phyloP scores from a whole-genome alignment of 2,113 vertebrate species.

The Ginglymostoma cirratum region DNA sequence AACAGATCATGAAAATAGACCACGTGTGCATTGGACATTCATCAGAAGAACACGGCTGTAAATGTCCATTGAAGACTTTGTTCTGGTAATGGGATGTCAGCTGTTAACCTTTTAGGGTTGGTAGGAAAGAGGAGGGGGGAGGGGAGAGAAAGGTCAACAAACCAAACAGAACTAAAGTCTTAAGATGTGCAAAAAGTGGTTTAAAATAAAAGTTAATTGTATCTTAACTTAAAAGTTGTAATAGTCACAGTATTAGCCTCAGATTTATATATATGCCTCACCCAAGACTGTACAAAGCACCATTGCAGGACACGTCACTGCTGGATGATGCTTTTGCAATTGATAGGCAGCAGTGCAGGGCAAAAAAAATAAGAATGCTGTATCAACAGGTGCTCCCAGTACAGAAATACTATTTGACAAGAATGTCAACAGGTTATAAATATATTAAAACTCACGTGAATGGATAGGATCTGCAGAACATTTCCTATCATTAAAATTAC shows the following conservation, averaged over 20 bases:
- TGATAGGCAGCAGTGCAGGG: constrained; percentile 36
- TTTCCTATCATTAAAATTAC: constrained; percentile 37
- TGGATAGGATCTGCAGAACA: constrained; percentile 32
- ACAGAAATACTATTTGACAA: constrained; percentile 36
- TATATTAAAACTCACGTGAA: constrained; percentile 37
- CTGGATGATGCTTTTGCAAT: constrained; percentile 32
- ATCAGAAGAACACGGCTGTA: constrained; percentile 46
- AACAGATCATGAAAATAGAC: constrained; percentile 42
- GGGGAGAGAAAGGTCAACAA: not conserved
- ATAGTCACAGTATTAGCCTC: constrained; percentile 36
- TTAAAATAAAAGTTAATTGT: constrained; percentile 45
- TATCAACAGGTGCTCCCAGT: constrained; percentile 35
- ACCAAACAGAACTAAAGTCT: constrained; percentile 27
- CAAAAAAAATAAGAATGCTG: constrained; percentile 30
- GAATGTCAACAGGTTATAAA: constrained; percentile 37
- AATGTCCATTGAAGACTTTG: constrained; percentile 25
- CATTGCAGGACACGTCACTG: constrained; percentile 42
- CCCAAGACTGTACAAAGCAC: constrained; percentile 59
- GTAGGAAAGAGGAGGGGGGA: not conserved
- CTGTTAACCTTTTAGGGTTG: not conserved
- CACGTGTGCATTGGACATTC: constrained; percentile 56
- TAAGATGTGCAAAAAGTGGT: constrained; percentile 56
- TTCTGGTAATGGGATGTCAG: constrained; percentile 52
- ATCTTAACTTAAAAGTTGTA: constrained; percentile 33
- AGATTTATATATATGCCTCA: constrained; percentile 30